Percentiles rank a stretch among this genome's conserved stretches.
These are phyloP conservation scores for Falcunculus frontatus DNA, from an alignment of 2,113 vertebrate species.

Conservation along the genomic window DNA sequence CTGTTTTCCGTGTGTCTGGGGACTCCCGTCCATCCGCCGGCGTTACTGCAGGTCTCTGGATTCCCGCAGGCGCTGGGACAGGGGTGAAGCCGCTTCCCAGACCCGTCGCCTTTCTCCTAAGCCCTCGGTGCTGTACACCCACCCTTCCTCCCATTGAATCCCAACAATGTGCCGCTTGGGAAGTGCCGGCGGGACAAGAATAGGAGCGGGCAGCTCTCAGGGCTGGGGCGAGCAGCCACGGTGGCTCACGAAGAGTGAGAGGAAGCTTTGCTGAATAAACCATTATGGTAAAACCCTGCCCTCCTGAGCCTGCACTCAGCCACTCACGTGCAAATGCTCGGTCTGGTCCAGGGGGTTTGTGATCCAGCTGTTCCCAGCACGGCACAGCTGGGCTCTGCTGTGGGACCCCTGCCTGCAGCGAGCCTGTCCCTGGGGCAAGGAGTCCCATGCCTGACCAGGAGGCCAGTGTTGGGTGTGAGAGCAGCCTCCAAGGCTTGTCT, in stretches of 20 bases:
- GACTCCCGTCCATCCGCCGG: fast-evolving
- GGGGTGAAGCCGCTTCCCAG: not conserved
- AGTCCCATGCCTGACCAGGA: not conserved
- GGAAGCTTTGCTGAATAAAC: conserved; percentile 24
- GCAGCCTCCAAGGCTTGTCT: not conserved
- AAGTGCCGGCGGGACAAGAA: conserved; percentile 7
- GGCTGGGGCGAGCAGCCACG: not conserved
- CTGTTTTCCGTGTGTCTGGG: not conserved
- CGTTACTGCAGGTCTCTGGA: not conserved
- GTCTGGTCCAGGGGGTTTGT: not conserved
- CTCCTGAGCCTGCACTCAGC: not conserved
- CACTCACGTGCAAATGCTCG: fast-evolving
- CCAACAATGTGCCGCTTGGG: conserved; percentile 53
- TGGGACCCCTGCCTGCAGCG: fast-evolving
- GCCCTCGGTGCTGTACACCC: not conserved
- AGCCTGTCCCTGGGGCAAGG: not conserved
- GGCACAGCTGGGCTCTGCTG: not conserved
- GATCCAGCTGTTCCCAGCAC: not conserved
- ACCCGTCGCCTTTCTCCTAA: not conserved
- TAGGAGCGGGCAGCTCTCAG: not conserved
- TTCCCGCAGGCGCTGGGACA: not conserved
- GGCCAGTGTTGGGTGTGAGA: not conserved
- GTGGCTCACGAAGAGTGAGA: not conserved
- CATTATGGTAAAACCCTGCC: not conserved
- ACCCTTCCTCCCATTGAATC: conserved; percentile 67